Conservation (phyloP, 2,113 vertebrate genomes). For the Probosciger aterrimus region DNA sequence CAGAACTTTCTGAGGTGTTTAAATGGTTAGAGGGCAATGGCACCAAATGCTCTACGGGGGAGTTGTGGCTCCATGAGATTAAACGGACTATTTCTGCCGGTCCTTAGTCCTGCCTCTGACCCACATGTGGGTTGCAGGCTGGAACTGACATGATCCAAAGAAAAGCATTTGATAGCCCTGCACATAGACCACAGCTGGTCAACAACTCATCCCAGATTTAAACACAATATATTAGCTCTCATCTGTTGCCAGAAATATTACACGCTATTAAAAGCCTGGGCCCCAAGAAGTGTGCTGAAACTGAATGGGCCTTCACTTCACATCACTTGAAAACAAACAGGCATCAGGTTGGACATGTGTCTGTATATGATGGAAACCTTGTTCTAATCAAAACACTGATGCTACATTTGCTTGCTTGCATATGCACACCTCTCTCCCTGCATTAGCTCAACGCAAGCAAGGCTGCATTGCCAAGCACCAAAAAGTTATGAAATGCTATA, state of each 20-base stretch:
- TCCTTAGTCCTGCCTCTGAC: constrained; percentile 31
- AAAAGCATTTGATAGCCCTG: constrained; percentile 47
- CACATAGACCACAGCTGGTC: constrained; percentile 71
- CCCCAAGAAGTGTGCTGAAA: constrained; percentile 26
- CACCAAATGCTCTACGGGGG: constrained; percentile 6
- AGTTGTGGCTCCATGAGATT: constrained; percentile 1
- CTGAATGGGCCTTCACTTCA: neutral
- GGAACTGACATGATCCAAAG: constrained; percentile 56
- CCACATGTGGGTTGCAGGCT: constrained; percentile 71
- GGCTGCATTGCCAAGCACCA: neutral
- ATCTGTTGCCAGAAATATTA: constrained; percentile 66
- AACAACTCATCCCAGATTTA: constrained; percentile 64
- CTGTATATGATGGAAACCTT: neutral
- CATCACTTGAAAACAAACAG: neutral
- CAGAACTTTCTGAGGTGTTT: constrained; percentile 19
- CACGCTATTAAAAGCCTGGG: constrained; percentile 34
- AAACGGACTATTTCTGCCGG: constrained; percentile 29
- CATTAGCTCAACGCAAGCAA: accelerated
- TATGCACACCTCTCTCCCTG: neutral
- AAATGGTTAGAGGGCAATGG: neutral
- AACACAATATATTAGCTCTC: constrained; percentile 49
- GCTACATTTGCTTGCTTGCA: neutral
- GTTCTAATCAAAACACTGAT: neutral
- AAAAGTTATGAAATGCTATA: neutral
- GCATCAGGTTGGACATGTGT: neutral